Evolutionary conservation across 1,140 invertebrate species (phyloP).

Genomic region (Ceratina japonica): DNA sequence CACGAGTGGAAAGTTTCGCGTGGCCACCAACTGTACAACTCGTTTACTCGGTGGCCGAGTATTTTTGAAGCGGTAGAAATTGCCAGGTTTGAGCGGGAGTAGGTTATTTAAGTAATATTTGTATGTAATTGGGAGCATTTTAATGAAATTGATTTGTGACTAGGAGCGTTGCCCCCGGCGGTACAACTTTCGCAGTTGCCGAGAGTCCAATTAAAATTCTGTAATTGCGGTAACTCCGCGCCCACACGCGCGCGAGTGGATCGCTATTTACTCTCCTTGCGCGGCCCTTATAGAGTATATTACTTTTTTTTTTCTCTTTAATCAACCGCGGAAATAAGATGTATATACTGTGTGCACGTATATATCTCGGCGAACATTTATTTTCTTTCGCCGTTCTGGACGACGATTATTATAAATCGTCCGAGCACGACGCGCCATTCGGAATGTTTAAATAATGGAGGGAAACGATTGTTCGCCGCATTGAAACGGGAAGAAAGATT

Average conservation of each 20-base stretch:
- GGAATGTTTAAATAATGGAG: not conserved
- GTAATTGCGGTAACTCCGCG: constrained; percentile 32
- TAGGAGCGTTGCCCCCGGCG: not conserved
- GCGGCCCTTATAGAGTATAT: not conserved
- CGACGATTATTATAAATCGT: not conserved
- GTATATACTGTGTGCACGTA: not conserved
- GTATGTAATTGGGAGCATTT: constrained; percentile 25
- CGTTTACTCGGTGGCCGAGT: not conserved
- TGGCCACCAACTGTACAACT: too few species aligned
- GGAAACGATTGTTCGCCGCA: not conserved
- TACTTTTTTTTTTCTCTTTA: not conserved
- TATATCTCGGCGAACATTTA: not conserved
- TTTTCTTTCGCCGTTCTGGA: not conserved
- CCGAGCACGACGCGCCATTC: not conserved
- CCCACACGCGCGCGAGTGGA: not conserved
- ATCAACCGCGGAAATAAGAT: not conserved
- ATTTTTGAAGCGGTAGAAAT: not conserved
- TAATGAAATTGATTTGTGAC: constrained; percentile 26
- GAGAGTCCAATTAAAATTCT: constrained; percentile 42
- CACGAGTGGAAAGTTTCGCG: not conserved
- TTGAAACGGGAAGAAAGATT: not conserved
- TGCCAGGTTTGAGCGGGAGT: not conserved
- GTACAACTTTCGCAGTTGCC: constrained; percentile 16
- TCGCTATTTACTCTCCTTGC: constrained; percentile 5
- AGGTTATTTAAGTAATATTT: not conserved